phyloP scores from a whole-genome alignment of 2,113 vertebrate genomes.

The Muscicapa adusta region DNA sequence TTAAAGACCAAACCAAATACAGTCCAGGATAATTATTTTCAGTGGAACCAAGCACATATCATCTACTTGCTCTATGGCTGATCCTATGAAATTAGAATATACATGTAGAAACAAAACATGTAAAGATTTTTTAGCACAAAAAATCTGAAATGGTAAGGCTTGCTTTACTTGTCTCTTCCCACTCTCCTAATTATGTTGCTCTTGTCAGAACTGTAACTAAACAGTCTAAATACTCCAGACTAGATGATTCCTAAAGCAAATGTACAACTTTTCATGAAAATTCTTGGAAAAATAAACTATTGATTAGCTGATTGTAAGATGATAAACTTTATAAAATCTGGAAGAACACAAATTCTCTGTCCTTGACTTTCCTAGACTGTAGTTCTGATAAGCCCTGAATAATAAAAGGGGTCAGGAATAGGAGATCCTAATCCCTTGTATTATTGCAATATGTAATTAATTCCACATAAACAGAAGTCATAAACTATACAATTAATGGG shows the following conservation, averaged over 20 bases:
- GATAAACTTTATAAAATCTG: neutral
- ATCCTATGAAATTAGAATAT: neutral
- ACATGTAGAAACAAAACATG: neutral
- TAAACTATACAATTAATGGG: neutral
- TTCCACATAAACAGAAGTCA: neutral
- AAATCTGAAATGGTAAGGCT: neutral
- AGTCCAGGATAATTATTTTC: neutral
- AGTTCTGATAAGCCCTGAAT: neutral
- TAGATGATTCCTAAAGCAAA: neutral
- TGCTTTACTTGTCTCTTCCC: neutral
- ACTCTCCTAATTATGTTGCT: neutral
- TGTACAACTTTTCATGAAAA: neutral
- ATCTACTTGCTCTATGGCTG: neutral
- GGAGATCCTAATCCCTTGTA: neutral
- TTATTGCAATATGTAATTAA: neutral
- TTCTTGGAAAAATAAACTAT: neutral
- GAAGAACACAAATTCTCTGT: neutral
- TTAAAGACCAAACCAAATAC: neutral
- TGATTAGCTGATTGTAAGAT: neutral
- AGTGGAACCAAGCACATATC: neutral
- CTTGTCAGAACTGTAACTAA: neutral
- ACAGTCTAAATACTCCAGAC: neutral
- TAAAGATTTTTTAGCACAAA: neutral
- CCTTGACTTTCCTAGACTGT: neutral
- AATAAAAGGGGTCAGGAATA: neutral